phyloP scores from a whole-genome alignment of 2,113 vertebrate genomes.

The Xiphophorus hellerii region DNA sequence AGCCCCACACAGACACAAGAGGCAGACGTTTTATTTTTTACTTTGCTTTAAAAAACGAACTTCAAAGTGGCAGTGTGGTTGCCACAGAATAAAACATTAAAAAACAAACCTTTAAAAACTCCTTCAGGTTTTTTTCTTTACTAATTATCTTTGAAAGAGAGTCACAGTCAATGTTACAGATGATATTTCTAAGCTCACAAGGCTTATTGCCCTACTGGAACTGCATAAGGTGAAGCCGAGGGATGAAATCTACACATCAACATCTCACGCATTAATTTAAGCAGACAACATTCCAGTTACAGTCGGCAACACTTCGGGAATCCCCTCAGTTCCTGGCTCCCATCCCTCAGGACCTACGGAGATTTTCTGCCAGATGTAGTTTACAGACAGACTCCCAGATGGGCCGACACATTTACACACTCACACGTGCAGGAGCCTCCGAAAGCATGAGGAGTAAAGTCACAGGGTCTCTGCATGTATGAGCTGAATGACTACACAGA shows the following conservation, averaged over 20 bases:
- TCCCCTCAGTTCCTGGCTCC: conserved; percentile 34
- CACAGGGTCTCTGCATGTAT: background rate
- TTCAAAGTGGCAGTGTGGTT: conserved; percentile 37
- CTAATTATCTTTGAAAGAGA: conserved; percentile 21
- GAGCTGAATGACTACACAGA: background rate
- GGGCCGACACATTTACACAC: conserved; percentile 1
- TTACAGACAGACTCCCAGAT: conserved; percentile 24
- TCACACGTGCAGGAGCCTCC: conserved; percentile 17
- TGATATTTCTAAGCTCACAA: background rate
- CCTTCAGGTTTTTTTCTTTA: conserved; percentile 1
- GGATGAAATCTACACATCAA: conserved; percentile 25
- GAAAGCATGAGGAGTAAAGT: conserved; percentile 6
- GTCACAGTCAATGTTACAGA: background rate
- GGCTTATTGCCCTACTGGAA: conserved; percentile 3
- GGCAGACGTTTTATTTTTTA: conserved; percentile 23
- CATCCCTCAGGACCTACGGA: conserved; percentile 26
- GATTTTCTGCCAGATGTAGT: conserved; percentile 27
- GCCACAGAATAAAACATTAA: conserved; percentile 24
- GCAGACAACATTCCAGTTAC: conserved; percentile 33
- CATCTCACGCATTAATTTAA: conserved; percentile 13
- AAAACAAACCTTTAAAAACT: conserved; percentile 1
- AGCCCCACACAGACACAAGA: conserved; percentile 39
- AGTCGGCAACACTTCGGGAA: conserved; percentile 31
- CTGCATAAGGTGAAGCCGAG: conserved; percentile 40
- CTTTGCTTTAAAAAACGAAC: conserved; percentile 19